phyloP scores from a whole-genome alignment of 2,113 vertebrate genomes.

The Cyrtonyx montezumae region DNA sequence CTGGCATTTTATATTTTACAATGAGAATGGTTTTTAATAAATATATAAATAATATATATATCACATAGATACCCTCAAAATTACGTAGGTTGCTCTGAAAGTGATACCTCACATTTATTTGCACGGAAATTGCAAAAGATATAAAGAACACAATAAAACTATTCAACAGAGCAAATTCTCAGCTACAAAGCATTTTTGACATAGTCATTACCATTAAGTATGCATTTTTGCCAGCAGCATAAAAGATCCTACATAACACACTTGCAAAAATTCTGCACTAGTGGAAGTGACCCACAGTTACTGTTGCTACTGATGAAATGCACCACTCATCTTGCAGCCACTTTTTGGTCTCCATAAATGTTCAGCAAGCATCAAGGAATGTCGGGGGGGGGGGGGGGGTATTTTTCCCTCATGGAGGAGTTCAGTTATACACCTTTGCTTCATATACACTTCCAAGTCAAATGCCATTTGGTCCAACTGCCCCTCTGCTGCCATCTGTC shows the following conservation, averaged over 20 bases:
- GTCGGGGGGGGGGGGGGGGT: too few relatives aligned
- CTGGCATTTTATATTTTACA: background rate
- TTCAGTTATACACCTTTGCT: background rate
- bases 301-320: too few relatives aligned
- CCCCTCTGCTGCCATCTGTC: background rate
- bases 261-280: background rate
- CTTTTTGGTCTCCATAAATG: too few relatives aligned
- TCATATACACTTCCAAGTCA: background rate
- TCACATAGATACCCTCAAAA: background rate
- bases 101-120: background rate
- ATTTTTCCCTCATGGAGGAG: too few relatives aligned
- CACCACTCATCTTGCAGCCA: too few relatives aligned
- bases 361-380: too few relatives aligned
- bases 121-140: background rate
- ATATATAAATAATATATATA: background rate
- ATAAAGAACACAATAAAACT: background rate
- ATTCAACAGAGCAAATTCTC: background rate
- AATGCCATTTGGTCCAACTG: background rate
- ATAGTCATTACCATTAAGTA: background rate
- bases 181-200: background rate
- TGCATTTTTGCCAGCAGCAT: background rate
- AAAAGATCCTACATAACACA: background rate
- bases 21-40: background rate
- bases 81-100: too few relatives aligned
- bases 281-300: too few relatives aligned